Base-by-base conservation (phyloP, 2,888 invertebrate species). In the Campoplex capitator region DNA sequence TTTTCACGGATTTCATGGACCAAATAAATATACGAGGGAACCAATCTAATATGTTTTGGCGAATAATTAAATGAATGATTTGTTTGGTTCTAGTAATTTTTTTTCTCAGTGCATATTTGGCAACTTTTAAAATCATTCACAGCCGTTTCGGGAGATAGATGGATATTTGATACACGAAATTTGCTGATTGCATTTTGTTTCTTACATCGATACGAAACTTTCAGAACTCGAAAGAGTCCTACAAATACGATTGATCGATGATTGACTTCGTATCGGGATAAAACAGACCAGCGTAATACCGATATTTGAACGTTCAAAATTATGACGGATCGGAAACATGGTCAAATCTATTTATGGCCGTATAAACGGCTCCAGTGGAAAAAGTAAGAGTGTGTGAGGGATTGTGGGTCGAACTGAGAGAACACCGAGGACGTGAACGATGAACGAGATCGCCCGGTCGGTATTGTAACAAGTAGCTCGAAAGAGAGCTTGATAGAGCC, bases 401-500 rank as follows among this genome's bases (percentile, higher is more conserved):
- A 80, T 54, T 38, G 65, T 9, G 71, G 56, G 42, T 56, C 13
- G n/a, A 18, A 58, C 23, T n/a, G 11, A 13, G 79, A 13, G 78
- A 76, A 54, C 58, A 79, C 51, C 73, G 78, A 80, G 51, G 83
- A 70, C 48, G 74, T 23, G 58, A 11, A 48, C 67, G 80, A 51
- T 62, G 67, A 82, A 85, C 35, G 84, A 87, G 80, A 77, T 87
- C 81, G 78, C 48, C 23, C 68, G 80, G 62, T 77, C 84, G 76
- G 79, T 79, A 58, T 32, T 23, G 79, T 79, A 79, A 79, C 83
- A 74, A 71, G 86, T 86, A 86, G 86, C 83, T 74, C 32, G 68
- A 56, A 73, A 79, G 80, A 82, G 76, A 73, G 84, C 85, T 90
- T 92, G 92, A 93, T 93, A 93, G 92, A 93, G 93, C 91, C 93